phyloP scores from a whole-genome alignment of 2,888 invertebrate species.

The Lepidochrysops patricia region DNA sequence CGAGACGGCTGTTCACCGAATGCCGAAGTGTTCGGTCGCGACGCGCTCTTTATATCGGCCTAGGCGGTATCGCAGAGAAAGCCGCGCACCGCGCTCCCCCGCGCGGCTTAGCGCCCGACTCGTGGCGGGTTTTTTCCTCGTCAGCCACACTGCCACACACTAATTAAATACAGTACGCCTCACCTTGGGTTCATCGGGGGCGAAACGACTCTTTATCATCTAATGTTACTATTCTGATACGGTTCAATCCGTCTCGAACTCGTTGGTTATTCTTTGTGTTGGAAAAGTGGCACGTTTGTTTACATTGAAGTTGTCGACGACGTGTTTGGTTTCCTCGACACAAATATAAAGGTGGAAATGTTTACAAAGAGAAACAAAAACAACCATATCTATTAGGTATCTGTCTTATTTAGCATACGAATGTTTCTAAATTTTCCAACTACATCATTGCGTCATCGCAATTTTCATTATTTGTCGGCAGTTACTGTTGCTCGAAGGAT shows the following conservation, averaged over 20 bases:
- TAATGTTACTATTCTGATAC: slow-evolving; percentile 18
- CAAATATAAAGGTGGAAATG: slow-evolving; percentile 6
- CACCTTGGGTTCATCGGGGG: slow-evolving; percentile 61
- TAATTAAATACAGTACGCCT: slow-evolving; percentile 43
- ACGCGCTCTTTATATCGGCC: slow-evolving; percentile 69
- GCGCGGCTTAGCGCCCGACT: slow-evolving; percentile 46
- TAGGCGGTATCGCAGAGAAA: slow-evolving; percentile 54
- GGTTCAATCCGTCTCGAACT: background rate
- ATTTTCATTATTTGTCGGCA: background rate
- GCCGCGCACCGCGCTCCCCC: slow-evolving; percentile 66
- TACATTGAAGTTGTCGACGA: background rate
- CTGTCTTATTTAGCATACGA: background rate
- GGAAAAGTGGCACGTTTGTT: slow-evolving; percentile 5
- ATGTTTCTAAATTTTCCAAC: background rate
- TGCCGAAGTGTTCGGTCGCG: slow-evolving; percentile 68
- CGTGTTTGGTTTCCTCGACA: slow-evolving; percentile 6
- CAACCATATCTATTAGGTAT: background rate
- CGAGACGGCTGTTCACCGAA: slow-evolving; percentile 72
- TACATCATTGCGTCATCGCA: background rate
- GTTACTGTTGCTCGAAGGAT: background rate
- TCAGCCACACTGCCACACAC: slow-evolving; percentile 65
- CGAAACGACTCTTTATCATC: slow-evolving; percentile 45
- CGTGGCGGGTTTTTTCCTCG: slow-evolving; percentile 72
- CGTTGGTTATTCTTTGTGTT: background rate
- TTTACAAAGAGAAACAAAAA: slow-evolving; percentile 3